Evolutionary conservation across 2,888 invertebrate genomes (phyloP).

Genomic region (Scaptomyza cyrtandrae): DNA sequence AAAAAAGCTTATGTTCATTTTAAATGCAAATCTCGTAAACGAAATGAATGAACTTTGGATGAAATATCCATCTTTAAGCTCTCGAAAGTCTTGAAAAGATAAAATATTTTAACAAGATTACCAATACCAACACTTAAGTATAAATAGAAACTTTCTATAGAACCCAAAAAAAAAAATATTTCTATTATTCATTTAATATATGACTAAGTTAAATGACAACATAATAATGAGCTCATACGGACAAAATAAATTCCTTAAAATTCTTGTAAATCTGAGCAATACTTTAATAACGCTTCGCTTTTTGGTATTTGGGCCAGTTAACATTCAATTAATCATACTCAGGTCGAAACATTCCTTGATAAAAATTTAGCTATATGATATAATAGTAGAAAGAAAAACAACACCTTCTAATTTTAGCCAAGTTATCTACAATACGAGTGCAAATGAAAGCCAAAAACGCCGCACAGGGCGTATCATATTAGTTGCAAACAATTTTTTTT

Average conservation of each 20-base stretch:
- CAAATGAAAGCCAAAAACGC: slow-evolving; percentile 44
- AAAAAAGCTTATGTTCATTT: neutral
- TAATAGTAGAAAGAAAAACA: slow-evolving; percentile 44
- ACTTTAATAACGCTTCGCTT: slow-evolving; percentile 12
- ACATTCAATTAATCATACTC: slow-evolving; percentile 62
- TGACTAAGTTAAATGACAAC: slow-evolving; percentile 48
- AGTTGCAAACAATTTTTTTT: slow-evolving; percentile 9
- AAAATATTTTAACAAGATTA: too few relatives aligned
- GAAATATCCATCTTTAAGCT: too few relatives aligned
- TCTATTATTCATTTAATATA: slow-evolving; percentile 1
- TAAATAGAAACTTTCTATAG: too few relatives aligned
- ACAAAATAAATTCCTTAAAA: neutral
- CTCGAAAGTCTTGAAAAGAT: too few relatives aligned
- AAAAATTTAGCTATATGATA: slow-evolving; percentile 49
- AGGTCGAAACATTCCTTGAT: slow-evolving; percentile 49
- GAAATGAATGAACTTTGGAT: too few relatives aligned
- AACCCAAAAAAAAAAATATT: neutral
- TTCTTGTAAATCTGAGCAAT: slow-evolving; percentile 4
- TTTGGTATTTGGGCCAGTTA: slow-evolving; percentile 11
- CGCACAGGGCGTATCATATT: slow-evolving; percentile 47
- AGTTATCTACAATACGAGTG: slow-evolving; percentile 27
- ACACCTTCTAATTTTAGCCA: slow-evolving; percentile 43
- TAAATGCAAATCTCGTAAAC: neutral
- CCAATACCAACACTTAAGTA: too few relatives aligned
- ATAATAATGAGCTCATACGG: slow-evolving; percentile 43